Evolutionary conservation across 2,797 vertebrate genomes (phyloP).

Genomic region (Taenioides sp.): DNA sequence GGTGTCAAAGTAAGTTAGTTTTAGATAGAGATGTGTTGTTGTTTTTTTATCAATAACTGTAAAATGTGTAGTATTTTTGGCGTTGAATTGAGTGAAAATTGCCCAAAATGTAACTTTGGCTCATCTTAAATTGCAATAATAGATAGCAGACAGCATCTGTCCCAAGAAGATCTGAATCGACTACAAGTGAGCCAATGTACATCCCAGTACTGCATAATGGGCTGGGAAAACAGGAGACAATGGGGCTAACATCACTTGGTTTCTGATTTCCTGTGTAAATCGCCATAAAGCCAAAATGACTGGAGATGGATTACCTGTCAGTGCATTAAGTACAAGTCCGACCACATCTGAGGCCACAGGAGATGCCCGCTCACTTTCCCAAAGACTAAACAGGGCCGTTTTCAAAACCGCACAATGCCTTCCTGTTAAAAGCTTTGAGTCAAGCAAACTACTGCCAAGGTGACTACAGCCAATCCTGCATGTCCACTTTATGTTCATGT

Average conservation of each 20-base stretch:
- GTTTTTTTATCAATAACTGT: background rate
- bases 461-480: conserved; percentile 67
- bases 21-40: background rate
- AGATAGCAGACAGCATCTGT: too few relatives aligned
- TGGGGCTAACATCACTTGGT: conserved; percentile 56
- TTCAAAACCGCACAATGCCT: conserved; percentile 78
- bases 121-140: too few relatives aligned
- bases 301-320: conserved; percentile 81
- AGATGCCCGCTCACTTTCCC: conserved; percentile 69
- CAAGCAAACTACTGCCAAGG: conserved; percentile 58
- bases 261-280: conserved; percentile 79
- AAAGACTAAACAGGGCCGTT: conserved; percentile 64
- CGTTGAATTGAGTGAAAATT: background rate
- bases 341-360: conserved; percentile 76
- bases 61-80: background rate
- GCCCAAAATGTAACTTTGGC: too few relatives aligned
- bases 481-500: conserved; percentile 33
- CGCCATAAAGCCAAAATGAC: conserved; percentile 69
- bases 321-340: conserved; percentile 80
- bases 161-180: conserved; percentile 47
- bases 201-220: conserved; percentile 62
- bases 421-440: conserved; percentile 80
- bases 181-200: conserved; percentile 50
- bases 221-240: conserved; percentile 58
- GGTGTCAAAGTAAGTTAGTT: background rate